Conservation (phyloP, 1,140 invertebrate species). For the Micrasema longulum region DNA sequence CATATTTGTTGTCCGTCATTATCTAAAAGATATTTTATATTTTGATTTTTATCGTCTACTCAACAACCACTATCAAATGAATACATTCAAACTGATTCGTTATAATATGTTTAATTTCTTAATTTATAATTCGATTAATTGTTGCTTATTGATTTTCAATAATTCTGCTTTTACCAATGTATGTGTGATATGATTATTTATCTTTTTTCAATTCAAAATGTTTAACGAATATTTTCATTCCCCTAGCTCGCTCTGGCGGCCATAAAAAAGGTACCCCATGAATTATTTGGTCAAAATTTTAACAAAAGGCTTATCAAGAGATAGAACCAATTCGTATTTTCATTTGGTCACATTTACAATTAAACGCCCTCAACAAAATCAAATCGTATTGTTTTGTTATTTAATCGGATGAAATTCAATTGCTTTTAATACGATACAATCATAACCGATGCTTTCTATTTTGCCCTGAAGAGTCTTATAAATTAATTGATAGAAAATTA, state of each 20-base stretch:
- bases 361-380: not conserved
- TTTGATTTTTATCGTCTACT: too few species aligned
- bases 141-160: too few species aligned
- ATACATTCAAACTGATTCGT: too few species aligned
- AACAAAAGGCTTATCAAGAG: conserved; percentile 20
- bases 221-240: conserved; percentile 19
- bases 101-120: too few species aligned
- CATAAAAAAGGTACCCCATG: conserved; percentile 27
- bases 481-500: too few species aligned
- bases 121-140: too few species aligned
- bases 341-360: conserved; percentile 8
- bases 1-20: too few species aligned
- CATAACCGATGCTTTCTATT: not conserved
- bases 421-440: not conserved
- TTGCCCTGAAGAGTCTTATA: not conserved
- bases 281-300: not conserved
- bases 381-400: conserved; percentile 13
- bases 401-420: conserved; percentile 6
- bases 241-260: conserved; percentile 25
- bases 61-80: too few species aligned
- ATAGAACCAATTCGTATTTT: conserved; percentile 1
- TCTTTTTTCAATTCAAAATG: too few species aligned
- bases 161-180: too few species aligned
- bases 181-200: too few species aligned
- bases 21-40: too few species aligned